Base-by-base conservation (phyloP, 2,888 invertebrate genomes). In the Cerastis rubricosa region DNA sequence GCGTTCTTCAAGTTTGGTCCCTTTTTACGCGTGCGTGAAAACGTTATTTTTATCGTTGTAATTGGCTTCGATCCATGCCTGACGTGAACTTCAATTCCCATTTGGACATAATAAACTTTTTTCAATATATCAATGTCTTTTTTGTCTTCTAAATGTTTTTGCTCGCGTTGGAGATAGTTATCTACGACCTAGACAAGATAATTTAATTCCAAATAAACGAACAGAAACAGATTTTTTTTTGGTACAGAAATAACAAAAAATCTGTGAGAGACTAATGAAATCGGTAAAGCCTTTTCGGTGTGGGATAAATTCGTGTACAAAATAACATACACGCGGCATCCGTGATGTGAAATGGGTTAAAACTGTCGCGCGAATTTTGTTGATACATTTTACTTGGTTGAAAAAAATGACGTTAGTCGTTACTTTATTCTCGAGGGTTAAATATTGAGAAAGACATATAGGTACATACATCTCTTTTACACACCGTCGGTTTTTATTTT, bases 321-420 rank as follows among this genome's bases (percentile, higher is more conserved):
- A 83, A 78, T 76, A 81, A 76, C 69, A 81, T 63, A 73, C 72
- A 68, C 47, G 8, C 25, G 71, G 72, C 51, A 76, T 70, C 76
- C 69, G 63, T 59, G 71, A 67, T 72, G 81, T 78, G 82, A 84
- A 84, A 87, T 88, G 81, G 68, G 71, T 76, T 73, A 80, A 79
- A 82, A 80, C 68, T 67, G 82, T 71, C 71, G 59, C 67, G 59
- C 63, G 68, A 81, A 81, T 79, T 87, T 84, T 74, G 84, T 81
- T 84, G 74, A 81, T 76, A 80, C 79, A 88, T 85, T 88, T 86
- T 78, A 82, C 83, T 81, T 72, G 78, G 67, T 73, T 68, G 64
- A 79, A 86, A 89, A 88, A 88, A 85, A 86, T 87, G 83, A 84
- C 81, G 79, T 85, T 71, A 75, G 74, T 81, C 80, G 78, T 86